Evolutionary conservation across 2,888 invertebrate species (phyloP), one percentile per base, ranked within the genome.

Genomic region (Drosophila acutilabella): DNA sequence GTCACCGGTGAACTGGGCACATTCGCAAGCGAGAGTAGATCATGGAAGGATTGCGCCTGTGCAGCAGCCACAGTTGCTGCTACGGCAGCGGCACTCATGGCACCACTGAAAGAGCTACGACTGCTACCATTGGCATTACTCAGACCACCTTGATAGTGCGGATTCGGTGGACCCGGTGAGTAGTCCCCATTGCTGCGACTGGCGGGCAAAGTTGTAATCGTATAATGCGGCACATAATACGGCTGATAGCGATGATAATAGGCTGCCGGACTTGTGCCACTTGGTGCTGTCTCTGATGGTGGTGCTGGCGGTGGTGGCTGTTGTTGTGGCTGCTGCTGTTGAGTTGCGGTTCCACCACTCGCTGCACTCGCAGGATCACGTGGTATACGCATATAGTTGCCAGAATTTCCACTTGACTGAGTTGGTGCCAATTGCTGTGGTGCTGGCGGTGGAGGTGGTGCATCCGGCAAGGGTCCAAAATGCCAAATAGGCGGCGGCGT

Each of bases 191-290:
- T 75, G 50, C 60, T 73, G 14, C 71, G 64, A 20, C 40, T 62
- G 0, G 81, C 59, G 10, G 81, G 84, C 16, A 87, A 10, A 1
- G 88, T 30, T 2, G 88, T 81, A 2, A 82, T 86, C 0, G 86
- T 73, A 53, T 81, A 86, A 16, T 83, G 89, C 14, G 89, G 89
- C 51, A 87, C 48, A 48, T 78, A 89, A 16, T 80, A 89, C 1
- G 85, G 89, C 36, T 87, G 82, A 51, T 81, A 89, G 2, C 80
- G 81, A 57, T 80, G 83, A 51, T 78, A 89, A 11, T 80, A 75
- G 2, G 80, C 61, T 11, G 72, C 58, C 6, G 85, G 89, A 69
- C 70, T 89, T 33, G 36, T 74, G 33, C 74, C 82, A 5, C 54
- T 77, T 1, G 56, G 61, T 6, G 64, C 20, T 11, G 62, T 1